A percentile compares a stretch with the other conserved stretches of the same genome.
Conservation (phyloP, 2,113 vertebrate species). For the Helogale parvula region DNA sequence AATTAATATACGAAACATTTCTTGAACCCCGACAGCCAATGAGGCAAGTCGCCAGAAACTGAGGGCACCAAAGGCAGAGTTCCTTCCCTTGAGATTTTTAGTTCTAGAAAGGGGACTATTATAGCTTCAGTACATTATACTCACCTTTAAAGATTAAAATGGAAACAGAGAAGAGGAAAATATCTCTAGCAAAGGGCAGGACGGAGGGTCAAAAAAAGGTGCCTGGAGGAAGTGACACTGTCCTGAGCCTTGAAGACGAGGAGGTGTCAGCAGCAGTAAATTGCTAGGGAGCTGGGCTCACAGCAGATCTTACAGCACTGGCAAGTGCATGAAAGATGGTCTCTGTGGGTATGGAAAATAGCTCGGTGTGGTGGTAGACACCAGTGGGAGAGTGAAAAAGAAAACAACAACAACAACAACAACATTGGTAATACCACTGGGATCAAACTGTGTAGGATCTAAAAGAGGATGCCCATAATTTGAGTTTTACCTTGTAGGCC, state of each 20-base stretch:
- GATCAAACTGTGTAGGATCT: not conserved
- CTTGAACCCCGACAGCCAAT: not conserved
- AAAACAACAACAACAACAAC: too few species aligned
- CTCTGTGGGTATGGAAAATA: not conserved
- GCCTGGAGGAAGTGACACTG: too few species aligned
- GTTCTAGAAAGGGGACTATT: not conserved
- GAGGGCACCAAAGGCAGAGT: not conserved
- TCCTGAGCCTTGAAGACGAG: not conserved
- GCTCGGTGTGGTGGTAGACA: not conserved
- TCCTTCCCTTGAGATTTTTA: not conserved
- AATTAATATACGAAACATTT: not conserved
- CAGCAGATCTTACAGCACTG: accelerated
- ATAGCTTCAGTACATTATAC: not conserved
- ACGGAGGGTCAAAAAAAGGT: not conserved
- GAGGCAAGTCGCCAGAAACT: not conserved
- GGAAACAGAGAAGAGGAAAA: not conserved
- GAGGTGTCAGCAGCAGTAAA: not conserved
- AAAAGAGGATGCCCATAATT: not conserved
- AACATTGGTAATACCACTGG: too few species aligned
- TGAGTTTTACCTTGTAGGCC: not conserved
- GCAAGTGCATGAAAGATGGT: not conserved
- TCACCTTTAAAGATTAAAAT: not conserved
- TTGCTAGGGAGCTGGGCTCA: not conserved
- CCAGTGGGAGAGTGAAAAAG: not conserved
- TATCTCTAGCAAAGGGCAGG: not conserved